Evolutionary conservation across 1,140 invertebrate species (phyloP), one percentile per base, ranked within the genome.

Genomic region (Bombus pascuorum): DNA sequence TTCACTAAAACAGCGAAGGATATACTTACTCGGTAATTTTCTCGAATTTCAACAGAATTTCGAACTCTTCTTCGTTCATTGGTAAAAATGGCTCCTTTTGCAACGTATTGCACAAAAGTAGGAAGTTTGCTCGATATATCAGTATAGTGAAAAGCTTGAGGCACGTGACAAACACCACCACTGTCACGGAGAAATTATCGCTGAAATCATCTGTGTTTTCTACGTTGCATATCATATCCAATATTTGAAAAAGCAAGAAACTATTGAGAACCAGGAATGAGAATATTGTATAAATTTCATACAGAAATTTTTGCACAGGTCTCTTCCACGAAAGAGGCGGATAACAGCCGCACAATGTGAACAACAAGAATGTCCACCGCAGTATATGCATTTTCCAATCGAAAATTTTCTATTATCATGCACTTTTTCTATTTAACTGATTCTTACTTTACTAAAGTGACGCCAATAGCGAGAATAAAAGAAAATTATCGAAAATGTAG

Each of bases 11-110:
- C 9, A 28, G 57, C 25, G 3, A 65, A 53, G 5, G 4, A 32
- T 28, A 62, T n/a, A 87, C 79, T 85, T 68, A 92, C 91, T 81
- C 81, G 34, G 84, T 57, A 22, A 81, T 10, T 39, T 66, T 68
- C 3, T 92, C 84, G 34, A 88, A 91, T 66, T 77, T 81, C 13
- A 75, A 9, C 32, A 84, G 77, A 47, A 93, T 92, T n/a, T n/a
- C 37, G 1, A 57, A 37, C 65, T 93, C 92, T 0, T 80, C 80
- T 1, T 68, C 25, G 71, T 89, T 82, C 9, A 44, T 59, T 6
- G 87, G 77, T 22, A 28, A 57, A 18, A 90, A 91, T 13, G 81
- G 74, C 57, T 89, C 71, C 22, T 79, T 75, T 0, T 42, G 37
- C 5, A 89, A n/a, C 13, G 44, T 39, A 3, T 53, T 2, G 9